These are phyloP conservation scores for Nephrotoma flavescens DNA, from an alignment of 2,888 invertebrate genomes.

Conservation along the genomic window DNA sequence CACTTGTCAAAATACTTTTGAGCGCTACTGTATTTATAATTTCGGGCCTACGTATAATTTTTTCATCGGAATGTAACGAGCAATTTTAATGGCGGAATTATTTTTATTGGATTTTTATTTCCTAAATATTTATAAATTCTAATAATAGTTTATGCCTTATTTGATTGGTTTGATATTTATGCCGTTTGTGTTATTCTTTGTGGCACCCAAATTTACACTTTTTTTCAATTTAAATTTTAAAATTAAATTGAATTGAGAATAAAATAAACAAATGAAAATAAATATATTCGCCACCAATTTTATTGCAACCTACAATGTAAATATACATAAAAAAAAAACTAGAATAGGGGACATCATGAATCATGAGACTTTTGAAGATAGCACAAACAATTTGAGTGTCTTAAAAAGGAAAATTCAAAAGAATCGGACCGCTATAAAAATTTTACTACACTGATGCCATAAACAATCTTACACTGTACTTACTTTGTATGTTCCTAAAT, in stretches of 20 bases:
- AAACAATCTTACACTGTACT: constrained; percentile 11
- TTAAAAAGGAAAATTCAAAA: background rate
- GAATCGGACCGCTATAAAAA: background rate
- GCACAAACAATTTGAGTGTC: background rate
- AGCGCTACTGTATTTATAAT: no score
- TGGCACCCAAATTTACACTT: background rate
- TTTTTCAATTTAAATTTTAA: background rate
- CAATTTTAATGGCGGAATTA: no score
- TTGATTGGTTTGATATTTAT: background rate
- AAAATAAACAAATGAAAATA: background rate
- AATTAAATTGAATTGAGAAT: background rate
- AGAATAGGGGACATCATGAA: background rate
- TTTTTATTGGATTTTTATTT: no score
- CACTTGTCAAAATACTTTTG: no score
- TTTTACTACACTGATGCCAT: background rate
- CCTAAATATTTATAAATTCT: no score
- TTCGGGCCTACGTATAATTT: no score
- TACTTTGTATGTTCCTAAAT: constrained; percentile 53
- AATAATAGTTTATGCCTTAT: background rate
- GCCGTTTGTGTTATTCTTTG: background rate
- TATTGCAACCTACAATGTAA: background rate
- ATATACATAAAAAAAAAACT: background rate
- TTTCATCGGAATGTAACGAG: no score
- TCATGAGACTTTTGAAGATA: background rate
- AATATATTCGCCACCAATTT: background rate